Conservation (phyloP, 2,113 vertebrate genomes). For the Cyprinodon brontotheroides region DNA sequence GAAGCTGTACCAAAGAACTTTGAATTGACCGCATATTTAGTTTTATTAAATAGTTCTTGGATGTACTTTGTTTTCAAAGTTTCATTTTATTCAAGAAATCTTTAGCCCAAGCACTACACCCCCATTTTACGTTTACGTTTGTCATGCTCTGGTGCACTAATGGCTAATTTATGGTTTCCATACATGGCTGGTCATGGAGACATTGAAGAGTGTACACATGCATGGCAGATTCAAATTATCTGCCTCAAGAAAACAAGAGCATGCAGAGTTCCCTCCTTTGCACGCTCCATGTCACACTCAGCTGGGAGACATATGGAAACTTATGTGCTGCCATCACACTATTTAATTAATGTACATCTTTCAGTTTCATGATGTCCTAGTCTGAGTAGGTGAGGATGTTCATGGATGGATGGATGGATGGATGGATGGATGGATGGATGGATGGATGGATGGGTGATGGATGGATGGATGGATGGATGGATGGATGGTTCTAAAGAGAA, state of each 20-base stretch:
- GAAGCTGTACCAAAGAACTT: not conserved
- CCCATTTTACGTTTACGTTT: constrained; percentile 32
- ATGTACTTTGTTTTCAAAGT: not conserved
- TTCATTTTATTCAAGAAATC: constrained; percentile 3
- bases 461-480: constrained; percentile 1
- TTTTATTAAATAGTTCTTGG: not conserved
- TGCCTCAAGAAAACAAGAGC: constrained; percentile 8
- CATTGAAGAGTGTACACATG: constrained; percentile 12
- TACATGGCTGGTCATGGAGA: constrained; percentile 49
- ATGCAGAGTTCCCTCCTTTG: constrained; percentile 34
- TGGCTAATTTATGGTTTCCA: constrained; percentile 51
- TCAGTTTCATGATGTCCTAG: constrained; percentile 3
- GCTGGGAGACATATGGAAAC: constrained; percentile 17
- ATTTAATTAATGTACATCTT: constrained; percentile 32
- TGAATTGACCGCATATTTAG: not conserved
- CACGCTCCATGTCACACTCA: constrained; percentile 34
- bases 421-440: not conserved
- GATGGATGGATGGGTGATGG: constrained; percentile 15
- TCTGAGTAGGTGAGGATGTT: not conserved
- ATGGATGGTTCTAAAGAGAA: constrained; percentile 19
- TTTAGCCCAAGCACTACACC: constrained; percentile 6
- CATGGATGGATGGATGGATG: too few relatives aligned
- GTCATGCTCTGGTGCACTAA: constrained; percentile 28
- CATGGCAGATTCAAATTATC: constrained; percentile 6
- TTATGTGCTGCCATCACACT: constrained; percentile 33